Evolutionary conservation across 2,797 vertebrate genomes (phyloP), one percentile per base, ranked within the genome.

Genomic region (Melanotaenia parkinsoni): DNA sequence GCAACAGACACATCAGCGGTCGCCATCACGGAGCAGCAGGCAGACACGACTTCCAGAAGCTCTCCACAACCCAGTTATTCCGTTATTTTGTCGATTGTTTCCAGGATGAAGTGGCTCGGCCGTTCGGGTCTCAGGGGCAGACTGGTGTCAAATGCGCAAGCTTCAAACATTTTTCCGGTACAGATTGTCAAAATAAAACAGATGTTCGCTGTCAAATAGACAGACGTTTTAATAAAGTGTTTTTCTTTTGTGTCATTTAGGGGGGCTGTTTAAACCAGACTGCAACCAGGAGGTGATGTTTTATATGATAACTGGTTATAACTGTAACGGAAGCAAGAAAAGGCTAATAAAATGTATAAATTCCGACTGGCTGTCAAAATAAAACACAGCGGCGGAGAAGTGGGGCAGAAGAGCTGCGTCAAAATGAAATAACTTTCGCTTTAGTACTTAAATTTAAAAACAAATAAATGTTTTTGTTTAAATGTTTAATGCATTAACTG

Each of bases 81-180:
- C 40, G 0, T 1, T 45, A 2, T 40, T 56, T 50, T 0, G 38
- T 32, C 51, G 50, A 70, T 54, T 72, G 54, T 47, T 37, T 45
- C 12, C 51, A 3, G 20, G 40, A 62, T 71, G 24, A 60, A 65
- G 9, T 38, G 59, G 12, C 8, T 58, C 58, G 0, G 13, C 37
- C 60, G 45, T 74, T 76, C 61, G 26, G 3, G 1, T 1, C 11
- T 26, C 1, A 33, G 30, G 6, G 4, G 45, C 20, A 33, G 5
- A 13, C 5, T 3, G 0, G 0, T 20, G 47, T 83, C 74, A 77
- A 79, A 40, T 0, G 22, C 4, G 22, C 30, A 0, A 1, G 0
- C 4, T 0, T 2, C 0, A 0, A 1, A 4, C 6, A 1, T 28
- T 28, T 51, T 84, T 92, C 90, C 90, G 86, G 70, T 45, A 0